Base-by-base conservation (phyloP, 2,113 vertebrate species). In the Sitta europaea region DNA sequence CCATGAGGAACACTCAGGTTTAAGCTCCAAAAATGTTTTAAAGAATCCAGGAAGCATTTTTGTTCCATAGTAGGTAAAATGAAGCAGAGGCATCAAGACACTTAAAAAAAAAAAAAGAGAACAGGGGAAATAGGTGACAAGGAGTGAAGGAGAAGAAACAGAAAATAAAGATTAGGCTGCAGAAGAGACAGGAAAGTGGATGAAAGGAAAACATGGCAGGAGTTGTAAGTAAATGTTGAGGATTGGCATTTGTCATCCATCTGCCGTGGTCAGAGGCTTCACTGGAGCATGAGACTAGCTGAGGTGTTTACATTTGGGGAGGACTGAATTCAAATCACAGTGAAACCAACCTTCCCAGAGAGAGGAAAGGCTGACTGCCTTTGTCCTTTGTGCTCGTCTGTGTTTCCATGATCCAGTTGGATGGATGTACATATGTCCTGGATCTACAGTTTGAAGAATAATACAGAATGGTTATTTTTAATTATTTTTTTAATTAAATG, bases 391-490 rank as follows among this genome's bases (percentile, higher is more conserved):
- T 57, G 27, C 13, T n/a, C 21, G 45, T 53, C 15, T 47, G 6
- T 51, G 5, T 63, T 76, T 84, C 59, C 12, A 7, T 29, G 12
- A 77, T 42, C 63, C 29, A 86, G 2, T 66, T n/a, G 24, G 43
- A 24, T 36, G 18, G 18, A 23, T 54, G 8, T 50, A 21, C 1
- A 0, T 40, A 21, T 67, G 6, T 84, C 18, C 17, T 43, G 24
- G 22, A 45, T 22, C 27, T 92, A 9, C 33, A 36, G 54, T 67
- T 66, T 12, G 4, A 43, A 12, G 43, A 45, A 8, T n/a, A 81
- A 28, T 42, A 61, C 5, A 7, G 8, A 73, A 55, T 43, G 0
- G 10, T 45, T 51, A 15, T 38, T 61, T 88, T 87, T 59, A 74
- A n/a, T 66, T 1, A 33, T 38, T 1, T 0, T 48, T 80, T 82